Base-by-base conservation (phyloP, 2,797 vertebrate genomes). In the Thaleichthys pacificus region DNA sequence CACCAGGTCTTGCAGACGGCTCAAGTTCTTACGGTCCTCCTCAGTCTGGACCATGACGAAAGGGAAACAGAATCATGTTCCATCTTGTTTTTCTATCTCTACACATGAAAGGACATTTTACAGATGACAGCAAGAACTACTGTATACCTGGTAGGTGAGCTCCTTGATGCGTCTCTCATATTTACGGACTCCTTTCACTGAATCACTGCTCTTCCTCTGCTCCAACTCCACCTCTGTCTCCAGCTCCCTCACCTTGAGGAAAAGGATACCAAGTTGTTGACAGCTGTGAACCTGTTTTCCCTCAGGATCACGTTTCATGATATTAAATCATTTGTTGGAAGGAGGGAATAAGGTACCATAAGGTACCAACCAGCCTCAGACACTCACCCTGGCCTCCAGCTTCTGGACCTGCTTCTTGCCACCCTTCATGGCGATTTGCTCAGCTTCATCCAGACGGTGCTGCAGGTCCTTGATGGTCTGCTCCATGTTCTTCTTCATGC, bases 401-500 rank as follows among this genome's bases (percentile, higher is more conserved):
- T 92, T 93, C 85, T 93, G 93, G 70, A 93, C 85, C 78, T 93
- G 92, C 82, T 93, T 93, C 83, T 91, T 93, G 64, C 92, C 90
- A 0, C 91, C 92, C 76, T 92, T 93, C 76, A 93, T 77, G 1
- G 91, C 92, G 54, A 92, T 80, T 85, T 94, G 93, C 82, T 94
- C 94, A 0, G 93, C 94, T 80, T 95, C 94, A 0, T 93, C 93
- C 86, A 95, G 64, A 4, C 92, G 81, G 72, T 93, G 80, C 89
- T 95, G 93, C 71, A 95, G 88, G 77, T 94, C 94, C 80, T 94
- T 94, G 66, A 94, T 90, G 49, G 91, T 94, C 82, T 94, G 93
- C 77, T 93, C 93, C 90, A 90, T 88, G 89, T 93, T 93, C 86
- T 94, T 94, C 87, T 92, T 94, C 93, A 94, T 94, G 30, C 92